phyloP scores from a whole-genome alignment of 2,888 invertebrate species.

The Tuberolachnus salignus region DNA sequence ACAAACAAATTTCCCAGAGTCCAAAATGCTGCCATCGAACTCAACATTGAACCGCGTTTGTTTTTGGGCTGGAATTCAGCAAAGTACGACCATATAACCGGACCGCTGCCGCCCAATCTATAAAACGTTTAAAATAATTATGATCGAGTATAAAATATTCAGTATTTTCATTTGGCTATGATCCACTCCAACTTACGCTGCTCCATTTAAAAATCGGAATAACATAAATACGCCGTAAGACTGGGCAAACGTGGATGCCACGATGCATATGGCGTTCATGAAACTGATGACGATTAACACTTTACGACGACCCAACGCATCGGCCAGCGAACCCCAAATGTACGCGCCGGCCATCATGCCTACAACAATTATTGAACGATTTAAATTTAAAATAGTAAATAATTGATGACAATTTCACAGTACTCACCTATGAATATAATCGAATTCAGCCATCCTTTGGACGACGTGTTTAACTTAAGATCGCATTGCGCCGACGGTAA shows the following conservation, averaged over 20 bases:
- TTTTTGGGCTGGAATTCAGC: slow-evolving; percentile 92
- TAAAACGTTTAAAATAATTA: slow-evolving; percentile 58
- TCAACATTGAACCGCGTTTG: slow-evolving; percentile 88
- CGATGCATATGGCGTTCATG: slow-evolving; percentile 87
- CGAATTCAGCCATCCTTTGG: slow-evolving; percentile 78
- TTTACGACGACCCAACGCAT: slow-evolving; percentile 83
- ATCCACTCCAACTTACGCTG: slow-evolving; percentile 76
- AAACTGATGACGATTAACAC: slow-evolving; percentile 88
- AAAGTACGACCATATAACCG: slow-evolving; percentile 94
- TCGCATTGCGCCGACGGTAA: slow-evolving; percentile 92
- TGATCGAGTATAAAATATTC: too few relatives aligned
- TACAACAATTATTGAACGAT: too few relatives aligned
- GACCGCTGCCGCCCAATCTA: slow-evolving; percentile 86
- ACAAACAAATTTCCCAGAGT: slow-evolving; percentile 91
- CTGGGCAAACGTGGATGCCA: slow-evolving; percentile 89
- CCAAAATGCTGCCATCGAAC: slow-evolving; percentile 95
- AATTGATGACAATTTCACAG: background rate
- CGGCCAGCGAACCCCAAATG: slow-evolving; percentile 90
- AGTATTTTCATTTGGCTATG: background rate
- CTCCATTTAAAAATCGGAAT: slow-evolving; percentile 88
- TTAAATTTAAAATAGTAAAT: too few relatives aligned
- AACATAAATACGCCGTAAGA: slow-evolving; percentile 86
- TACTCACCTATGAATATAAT: slow-evolving; percentile 68
- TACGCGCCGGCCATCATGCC: slow-evolving; percentile 96
- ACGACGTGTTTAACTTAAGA: slow-evolving; percentile 80